These are phyloP conservation scores for Patella depressa DNA, from an alignment of 2,888 invertebrate genomes.

Conservation along the genomic window DNA sequence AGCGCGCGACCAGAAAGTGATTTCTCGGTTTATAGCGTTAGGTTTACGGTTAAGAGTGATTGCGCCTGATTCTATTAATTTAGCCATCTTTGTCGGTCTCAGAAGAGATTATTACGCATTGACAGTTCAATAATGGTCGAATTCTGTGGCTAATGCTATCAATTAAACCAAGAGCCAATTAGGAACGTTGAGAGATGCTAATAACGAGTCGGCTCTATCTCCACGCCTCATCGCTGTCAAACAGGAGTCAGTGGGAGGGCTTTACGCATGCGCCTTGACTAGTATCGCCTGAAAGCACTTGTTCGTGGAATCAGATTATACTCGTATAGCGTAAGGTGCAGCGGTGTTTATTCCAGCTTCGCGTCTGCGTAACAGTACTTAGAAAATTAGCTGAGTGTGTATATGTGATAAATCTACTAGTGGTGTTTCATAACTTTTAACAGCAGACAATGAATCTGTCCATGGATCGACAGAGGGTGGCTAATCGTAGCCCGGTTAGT, in stretches of 20 bases:
- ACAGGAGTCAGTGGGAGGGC: conserved; percentile 24
- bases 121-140: conserved; percentile 33
- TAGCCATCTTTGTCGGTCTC: conserved; percentile 1
- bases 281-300: conserved; percentile 33
- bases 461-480: background rate
- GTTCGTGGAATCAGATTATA: conserved; percentile 8
- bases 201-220: conserved; percentile 31
- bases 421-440: too few relatives aligned
- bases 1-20: too few relatives aligned
- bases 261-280: conserved; percentile 28
- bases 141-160: conserved; percentile 45
- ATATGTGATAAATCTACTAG: too few relatives aligned
- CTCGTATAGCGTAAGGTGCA: conserved; percentile 8
- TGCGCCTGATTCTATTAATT: background rate
- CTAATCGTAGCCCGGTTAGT: conserved; percentile 9
- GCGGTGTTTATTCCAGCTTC: conserved; percentile 6
- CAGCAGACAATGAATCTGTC: background rate
- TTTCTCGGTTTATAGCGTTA: too few relatives aligned
- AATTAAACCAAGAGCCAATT: conserved; percentile 53
- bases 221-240: conserved; percentile 12
- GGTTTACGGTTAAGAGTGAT: too few relatives aligned
- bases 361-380: background rate
- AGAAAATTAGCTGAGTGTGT: too few relatives aligned
- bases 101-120: conserved; percentile 7
- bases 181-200: conserved; percentile 42